phyloP scores from a whole-genome alignment of 2,113 vertebrate genomes.

The Sardina pilchardus region DNA sequence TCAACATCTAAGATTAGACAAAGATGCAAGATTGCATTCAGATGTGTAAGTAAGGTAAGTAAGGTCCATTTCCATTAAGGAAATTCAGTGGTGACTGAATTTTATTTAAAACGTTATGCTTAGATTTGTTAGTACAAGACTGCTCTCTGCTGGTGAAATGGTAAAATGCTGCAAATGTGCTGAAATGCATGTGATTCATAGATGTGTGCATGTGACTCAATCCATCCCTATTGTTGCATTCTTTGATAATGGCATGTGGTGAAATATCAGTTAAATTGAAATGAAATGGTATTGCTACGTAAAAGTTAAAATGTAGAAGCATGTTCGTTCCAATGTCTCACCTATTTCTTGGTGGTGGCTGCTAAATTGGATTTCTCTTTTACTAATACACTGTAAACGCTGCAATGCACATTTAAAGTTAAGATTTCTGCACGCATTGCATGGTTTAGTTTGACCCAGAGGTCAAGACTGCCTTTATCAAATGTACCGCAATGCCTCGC shows the following conservation, averaged over 20 bases:
- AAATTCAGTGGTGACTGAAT: no score
- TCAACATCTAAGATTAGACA: not conserved
- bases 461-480: not conserved
- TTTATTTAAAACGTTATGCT: not conserved
- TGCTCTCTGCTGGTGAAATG: not conserved
- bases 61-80: not conserved
- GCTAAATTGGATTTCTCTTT: not conserved
- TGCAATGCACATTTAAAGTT: not conserved
- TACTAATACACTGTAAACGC: no score
- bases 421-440: not conserved
- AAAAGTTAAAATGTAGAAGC: not conserved
- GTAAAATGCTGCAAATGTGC: not conserved
- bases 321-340: not conserved
- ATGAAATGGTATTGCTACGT: not conserved
- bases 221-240: not conserved
- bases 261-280: not conserved
- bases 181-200: not conserved
- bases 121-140: no score
- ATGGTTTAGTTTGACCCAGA: not conserved
- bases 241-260: not conserved
- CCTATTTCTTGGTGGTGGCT: not conserved
- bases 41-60: no score
- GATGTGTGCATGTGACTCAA: not conserved
- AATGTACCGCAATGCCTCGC: constrained; percentile 36
- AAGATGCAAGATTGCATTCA: no score